A percentile compares a stretch with the other conserved stretches of the same genome.
Evolutionary conservation across 2,113 vertebrate species (phyloP).

Genomic region (Australoheros scitulus): DNA sequence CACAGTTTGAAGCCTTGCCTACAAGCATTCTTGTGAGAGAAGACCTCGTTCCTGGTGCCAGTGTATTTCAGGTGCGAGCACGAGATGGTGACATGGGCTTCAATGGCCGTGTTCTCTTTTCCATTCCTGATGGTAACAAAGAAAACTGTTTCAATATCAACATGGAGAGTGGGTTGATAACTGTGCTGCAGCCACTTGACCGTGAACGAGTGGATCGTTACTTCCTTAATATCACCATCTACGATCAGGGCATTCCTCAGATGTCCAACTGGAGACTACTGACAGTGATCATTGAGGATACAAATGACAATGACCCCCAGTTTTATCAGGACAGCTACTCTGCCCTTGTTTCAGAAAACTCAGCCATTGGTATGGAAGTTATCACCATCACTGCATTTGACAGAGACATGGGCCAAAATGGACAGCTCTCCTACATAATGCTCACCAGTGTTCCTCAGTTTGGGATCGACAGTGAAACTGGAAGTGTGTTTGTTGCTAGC

Average conservation of each 20-base stretch:
- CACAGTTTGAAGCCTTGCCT: slow-evolving; percentile 94
- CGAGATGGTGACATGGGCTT: slow-evolving; percentile 91
- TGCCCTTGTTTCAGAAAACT: slow-evolving; percentile 87
- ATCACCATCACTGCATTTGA: slow-evolving; percentile 90
- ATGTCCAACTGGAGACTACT: slow-evolving; percentile 90
- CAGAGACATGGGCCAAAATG: slow-evolving; percentile 88
- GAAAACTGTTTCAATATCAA: slow-evolving; percentile 93
- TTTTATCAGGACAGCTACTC: slow-evolving; percentile 88
- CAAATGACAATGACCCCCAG: slow-evolving; percentile 91
- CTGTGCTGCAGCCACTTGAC: slow-evolving; percentile 89
- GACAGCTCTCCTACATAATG: slow-evolving; percentile 87
- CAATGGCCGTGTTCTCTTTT: slow-evolving; percentile 90
- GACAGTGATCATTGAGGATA: slow-evolving; percentile 90
- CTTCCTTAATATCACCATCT: slow-evolving; percentile 95
- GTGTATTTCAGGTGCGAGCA: slow-evolving; percentile 89
- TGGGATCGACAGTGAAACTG: slow-evolving; percentile 88
- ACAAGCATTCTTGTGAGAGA: slow-evolving; percentile 90
- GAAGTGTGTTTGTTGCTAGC: slow-evolving; percentile 88
- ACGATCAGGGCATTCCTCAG: slow-evolving; percentile 90
- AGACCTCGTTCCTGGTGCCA: slow-evolving; percentile 85
- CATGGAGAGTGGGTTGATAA: slow-evolving; percentile 89
- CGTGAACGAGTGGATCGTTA: slow-evolving; percentile 90
- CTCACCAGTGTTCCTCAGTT: slow-evolving; percentile 88
- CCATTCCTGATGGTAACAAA: slow-evolving; percentile 90
- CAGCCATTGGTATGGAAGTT: slow-evolving; percentile 86